Base-by-base conservation (phyloP, 2,797 vertebrate species). In the Bovichtus diacanthus region DNA sequence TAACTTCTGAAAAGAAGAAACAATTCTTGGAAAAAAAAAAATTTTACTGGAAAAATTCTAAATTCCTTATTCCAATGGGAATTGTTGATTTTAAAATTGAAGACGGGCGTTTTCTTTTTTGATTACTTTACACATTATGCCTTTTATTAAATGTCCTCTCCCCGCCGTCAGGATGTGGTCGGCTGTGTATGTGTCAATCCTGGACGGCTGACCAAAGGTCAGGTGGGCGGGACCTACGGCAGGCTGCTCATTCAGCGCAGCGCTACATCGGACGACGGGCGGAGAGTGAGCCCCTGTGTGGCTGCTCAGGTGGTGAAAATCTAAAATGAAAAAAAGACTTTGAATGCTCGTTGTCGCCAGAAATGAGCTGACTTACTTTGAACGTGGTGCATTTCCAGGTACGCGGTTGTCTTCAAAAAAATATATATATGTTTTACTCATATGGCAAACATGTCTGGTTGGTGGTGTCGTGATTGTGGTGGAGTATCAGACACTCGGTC, bases 101-200 rank as follows among this genome's bases (percentile, higher is more conserved):
- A 13, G 31, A 25, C 15, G 9, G 16, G 25, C 12, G 21, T 54
- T 23, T 34, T 6, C 2, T 38, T 44, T 36, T n/a, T 29, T 13
- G 5, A 23, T 51, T 12, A 15, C 53, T 49, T 6, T 36, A 25
- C 16, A 39, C 9, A 1, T 3, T 13, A 2, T 21, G 2, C 53
- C 4, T 78, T 9, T 43, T n/a, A 38, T n/a, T 34, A 82, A 55
- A 27, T 23, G 7, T 9, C 16, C 9, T 70, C 4, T 64, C 29
- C 39, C 10, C 1, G 3, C 68, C 47, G 2, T 64, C 83, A 99
- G 98, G 96, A 98, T 0, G 92, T 98, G 64, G 90, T 95, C 1
- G 96, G 96, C 76, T 98, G 97, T 0, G 76, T 97, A 3, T 99
- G 98, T 18, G 70, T 99, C 86, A 99, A 99, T 58, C 97, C 98